Evolutionary conservation across 2,888 invertebrate species (phyloP).

Genomic region (Spilarctia lutea): DNA sequence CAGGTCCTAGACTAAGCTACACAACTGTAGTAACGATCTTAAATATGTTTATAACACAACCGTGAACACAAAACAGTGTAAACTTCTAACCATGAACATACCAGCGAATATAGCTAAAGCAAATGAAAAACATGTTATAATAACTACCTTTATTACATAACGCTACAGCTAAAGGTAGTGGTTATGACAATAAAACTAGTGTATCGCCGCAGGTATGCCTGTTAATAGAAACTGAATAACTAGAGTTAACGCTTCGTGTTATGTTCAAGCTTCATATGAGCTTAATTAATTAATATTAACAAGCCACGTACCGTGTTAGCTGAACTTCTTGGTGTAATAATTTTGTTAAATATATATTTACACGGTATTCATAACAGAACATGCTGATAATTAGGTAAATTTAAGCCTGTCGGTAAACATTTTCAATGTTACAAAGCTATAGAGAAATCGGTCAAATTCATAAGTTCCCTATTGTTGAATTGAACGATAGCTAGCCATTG

Average conservation of each 20-base stretch:
- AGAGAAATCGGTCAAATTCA: constrained; percentile 38
- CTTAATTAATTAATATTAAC: constrained; percentile 79
- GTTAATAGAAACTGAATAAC: constrained; percentile 54
- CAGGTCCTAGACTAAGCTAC: not conserved
- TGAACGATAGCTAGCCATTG: constrained; percentile 38
- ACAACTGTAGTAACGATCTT: constrained; percentile 3
- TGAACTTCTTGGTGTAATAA: constrained; percentile 68
- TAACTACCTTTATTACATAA: constrained; percentile 28
- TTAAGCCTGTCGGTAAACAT: constrained; percentile 38
- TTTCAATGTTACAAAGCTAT: constrained; percentile 32
- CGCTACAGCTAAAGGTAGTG: constrained; percentile 33
- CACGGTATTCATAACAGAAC: constrained; percentile 54
- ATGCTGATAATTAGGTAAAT: constrained; percentile 49
- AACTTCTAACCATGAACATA: constrained; percentile 29
- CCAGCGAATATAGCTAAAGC: constrained; percentile 19
- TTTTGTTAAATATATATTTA: constrained; percentile 75
- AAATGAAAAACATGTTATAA: constrained; percentile 36
- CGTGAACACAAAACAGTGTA: constrained; percentile 18
- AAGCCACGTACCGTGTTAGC: constrained; percentile 68
- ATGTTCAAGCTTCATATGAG: constrained; percentile 59
- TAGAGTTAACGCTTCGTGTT: constrained; percentile 61
- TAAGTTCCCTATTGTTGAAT: constrained; percentile 27
- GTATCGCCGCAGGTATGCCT: constrained; percentile 48
- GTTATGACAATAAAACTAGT: constrained; percentile 50
- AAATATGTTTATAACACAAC: constrained; percentile 7